Percentiles rank a stretch among this genome's conserved stretches.
phyloP scores from a whole-genome alignment of 2,113 vertebrate species.

The Zonotrichia leucophrys region DNA sequence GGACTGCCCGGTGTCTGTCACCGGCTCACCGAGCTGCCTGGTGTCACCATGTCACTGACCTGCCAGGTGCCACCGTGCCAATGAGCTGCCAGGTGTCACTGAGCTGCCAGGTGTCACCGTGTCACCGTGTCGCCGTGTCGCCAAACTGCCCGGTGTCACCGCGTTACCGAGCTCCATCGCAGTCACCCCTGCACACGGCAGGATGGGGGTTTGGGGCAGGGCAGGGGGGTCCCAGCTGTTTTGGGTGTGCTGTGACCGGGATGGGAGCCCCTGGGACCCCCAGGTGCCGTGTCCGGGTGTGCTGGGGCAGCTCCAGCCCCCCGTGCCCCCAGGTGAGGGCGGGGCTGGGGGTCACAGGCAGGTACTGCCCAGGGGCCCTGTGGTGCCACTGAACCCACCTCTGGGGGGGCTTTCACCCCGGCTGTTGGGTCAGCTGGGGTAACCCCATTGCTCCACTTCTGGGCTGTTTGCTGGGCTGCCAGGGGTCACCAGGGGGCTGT shows the following conservation, averaged over 20 bases:
- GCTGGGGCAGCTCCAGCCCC: background rate
- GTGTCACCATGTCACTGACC: no score
- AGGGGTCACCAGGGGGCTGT: background rate
- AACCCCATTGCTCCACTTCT: background rate
- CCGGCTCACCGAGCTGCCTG: no score
- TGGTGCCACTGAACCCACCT: background rate
- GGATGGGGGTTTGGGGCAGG: background rate
- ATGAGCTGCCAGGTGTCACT: no score
- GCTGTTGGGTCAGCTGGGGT: fast-evolving
- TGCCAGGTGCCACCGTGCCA: no score
- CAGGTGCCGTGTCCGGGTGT: background rate
- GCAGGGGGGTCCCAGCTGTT: background rate
- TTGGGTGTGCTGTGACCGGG: background rate
- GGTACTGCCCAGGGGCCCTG: background rate
- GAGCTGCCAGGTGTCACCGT: no score
- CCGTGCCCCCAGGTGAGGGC: background rate
- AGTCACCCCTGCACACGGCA: background rate
- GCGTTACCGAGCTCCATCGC: no score
- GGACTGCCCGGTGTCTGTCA: no score
- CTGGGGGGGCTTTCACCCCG: background rate
- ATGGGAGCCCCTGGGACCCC: no score
- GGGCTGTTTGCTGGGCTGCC: background rate
- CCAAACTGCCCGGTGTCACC: no score
- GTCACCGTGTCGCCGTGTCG: no score
- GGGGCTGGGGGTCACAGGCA: background rate